These are phyloP conservation scores for Eolophus roseicapilla DNA, from an alignment of 2,113 vertebrate genomes.

Conservation along the genomic window DNA sequence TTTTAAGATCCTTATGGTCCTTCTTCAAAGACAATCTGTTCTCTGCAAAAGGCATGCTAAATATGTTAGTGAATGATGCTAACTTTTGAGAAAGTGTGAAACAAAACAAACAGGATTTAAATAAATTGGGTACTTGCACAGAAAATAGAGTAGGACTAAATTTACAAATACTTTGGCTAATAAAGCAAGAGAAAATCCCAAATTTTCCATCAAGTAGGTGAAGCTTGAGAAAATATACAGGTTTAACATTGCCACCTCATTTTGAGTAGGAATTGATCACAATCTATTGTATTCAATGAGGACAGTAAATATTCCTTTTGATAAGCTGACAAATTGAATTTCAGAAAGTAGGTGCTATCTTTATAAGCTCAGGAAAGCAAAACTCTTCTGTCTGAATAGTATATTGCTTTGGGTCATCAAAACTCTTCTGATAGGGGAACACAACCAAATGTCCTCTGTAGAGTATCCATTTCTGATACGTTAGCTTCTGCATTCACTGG, in stretches of 20 bases:
- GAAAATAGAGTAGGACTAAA: not conserved
- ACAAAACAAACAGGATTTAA: not conserved
- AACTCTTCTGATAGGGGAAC: not conserved
- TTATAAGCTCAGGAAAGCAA: not conserved
- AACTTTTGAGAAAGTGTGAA: not conserved
- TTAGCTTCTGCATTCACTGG: not conserved
- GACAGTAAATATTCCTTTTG: not conserved
- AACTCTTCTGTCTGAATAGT: not conserved
- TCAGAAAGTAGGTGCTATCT: not conserved
- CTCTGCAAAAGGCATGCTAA: not conserved
- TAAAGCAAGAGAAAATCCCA: not conserved
- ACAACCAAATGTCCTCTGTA: not conserved
- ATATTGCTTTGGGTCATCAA: not conserved
- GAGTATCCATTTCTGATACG: not conserved
- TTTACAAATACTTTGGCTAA: not conserved
- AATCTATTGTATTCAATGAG: not conserved
- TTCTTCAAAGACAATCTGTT: not conserved
- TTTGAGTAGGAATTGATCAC: not conserved
- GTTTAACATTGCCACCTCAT: not conserved
- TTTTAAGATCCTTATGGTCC: not conserved
- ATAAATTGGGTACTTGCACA: not conserved
- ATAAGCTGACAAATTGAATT: not conserved
- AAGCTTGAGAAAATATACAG: not conserved
- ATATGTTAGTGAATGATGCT: not conserved
- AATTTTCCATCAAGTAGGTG: not conserved